Base-by-base conservation (phyloP, 1,140 invertebrate genomes). In the Drosophila navojoa region DNA sequence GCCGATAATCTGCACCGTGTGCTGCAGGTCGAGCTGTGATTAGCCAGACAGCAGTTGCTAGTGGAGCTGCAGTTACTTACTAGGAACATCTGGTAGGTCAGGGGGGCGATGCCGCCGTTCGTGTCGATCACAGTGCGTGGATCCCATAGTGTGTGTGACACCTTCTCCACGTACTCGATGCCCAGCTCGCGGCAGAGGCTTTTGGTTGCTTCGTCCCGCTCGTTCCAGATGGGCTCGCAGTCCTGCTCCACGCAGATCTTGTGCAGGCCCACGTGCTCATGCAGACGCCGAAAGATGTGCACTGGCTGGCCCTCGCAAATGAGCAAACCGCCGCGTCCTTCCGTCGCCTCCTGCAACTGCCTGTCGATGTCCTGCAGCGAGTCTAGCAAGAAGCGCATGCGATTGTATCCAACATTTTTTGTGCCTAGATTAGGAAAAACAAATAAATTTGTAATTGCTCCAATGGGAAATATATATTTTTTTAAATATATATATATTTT, bases 1-100 rank as follows among this genome's bases (percentile, higher is more conserved):
- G 0, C 95, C 95, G 44, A 96, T 93, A 3, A 94, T 93, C 25
- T 93, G 91, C 3, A 94, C 93, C 0, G 94, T 94, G 71, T 95
- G 94, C 94, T 95, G 67, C 32, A 50, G 13, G 10, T 40, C 5
- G 11, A 19, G 15, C 10, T 1, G 19, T 62, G 5, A 55, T 16
- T 13, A 32, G 40, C 13, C 22, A 3, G 27, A 1, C 29, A 5
- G 3, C 10, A n/a, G n/a, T n/a, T 29, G 1, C 3, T 7, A 4
- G 7, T 44, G 4, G 3, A 10, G 0, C 5, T 29, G 7, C 5
- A 32, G 6, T 32, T 15, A 71, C 73, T 86, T 40, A 95, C 94
- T 91, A 96, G 92, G 81, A 96, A 96, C 93, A 95, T 94, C 79
- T 96, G 94, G 85, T 95, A 96, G 0, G 95, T 96, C 1, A 96